phyloP scores from a whole-genome alignment of 2,113 vertebrate species.

The Paralichthys olivaceus region DNA sequence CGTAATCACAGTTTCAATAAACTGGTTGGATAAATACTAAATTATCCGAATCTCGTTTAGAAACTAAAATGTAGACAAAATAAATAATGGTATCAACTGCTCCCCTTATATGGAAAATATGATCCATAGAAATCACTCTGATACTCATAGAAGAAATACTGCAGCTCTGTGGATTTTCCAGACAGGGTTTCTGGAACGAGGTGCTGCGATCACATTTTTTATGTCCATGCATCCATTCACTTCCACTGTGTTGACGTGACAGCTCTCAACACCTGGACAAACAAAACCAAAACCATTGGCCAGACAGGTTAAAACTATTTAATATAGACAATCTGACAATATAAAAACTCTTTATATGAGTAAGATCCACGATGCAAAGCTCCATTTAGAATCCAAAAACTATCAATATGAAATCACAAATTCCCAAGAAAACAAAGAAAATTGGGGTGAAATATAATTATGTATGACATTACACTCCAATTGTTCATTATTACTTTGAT shows the following conservation, averaged over 20 bases:
- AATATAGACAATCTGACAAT: not conserved
- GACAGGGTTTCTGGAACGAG: no score
- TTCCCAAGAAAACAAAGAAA: no score
- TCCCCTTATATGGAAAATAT: not conserved
- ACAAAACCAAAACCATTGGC: not conserved
- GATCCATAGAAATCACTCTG: not conserved
- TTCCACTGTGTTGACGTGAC: not conserved
- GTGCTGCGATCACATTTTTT: no score
- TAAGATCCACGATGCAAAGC: not conserved
- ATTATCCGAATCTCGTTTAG: not conserved
- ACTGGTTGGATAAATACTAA: not conserved
- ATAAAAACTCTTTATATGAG: not conserved
- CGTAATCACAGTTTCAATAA: conserved; percentile 1
- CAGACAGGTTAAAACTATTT: not conserved
- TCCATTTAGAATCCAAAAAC: not conserved
- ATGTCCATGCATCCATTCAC: no score
- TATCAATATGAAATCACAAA: no score
- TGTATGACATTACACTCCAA: no score
- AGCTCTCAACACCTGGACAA: not conserved
- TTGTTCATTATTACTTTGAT: not conserved
- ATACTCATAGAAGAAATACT: not conserved
- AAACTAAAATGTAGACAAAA: not conserved
- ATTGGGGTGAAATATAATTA: no score
- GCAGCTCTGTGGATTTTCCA: not conserved
- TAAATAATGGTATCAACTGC: not conserved